These are phyloP conservation scores for Drosophila azteca DNA, from an alignment of 1,140 invertebrate genomes.

Conservation along the genomic window DNA sequence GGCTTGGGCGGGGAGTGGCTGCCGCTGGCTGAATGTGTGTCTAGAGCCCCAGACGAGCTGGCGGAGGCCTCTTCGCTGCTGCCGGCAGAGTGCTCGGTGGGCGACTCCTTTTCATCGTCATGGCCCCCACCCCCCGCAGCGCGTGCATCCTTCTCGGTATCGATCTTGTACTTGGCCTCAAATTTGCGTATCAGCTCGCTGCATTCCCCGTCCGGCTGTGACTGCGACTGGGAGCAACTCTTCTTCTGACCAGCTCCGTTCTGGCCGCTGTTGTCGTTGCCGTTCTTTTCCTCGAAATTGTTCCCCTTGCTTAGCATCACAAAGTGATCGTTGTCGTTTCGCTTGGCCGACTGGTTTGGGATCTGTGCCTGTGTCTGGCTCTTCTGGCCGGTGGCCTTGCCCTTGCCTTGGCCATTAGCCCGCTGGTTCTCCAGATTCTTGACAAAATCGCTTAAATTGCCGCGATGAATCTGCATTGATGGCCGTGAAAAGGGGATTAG, in stretches of 20 bases:
- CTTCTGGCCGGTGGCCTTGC: conserved; percentile 12
- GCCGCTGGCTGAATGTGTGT: conserved; percentile 65
- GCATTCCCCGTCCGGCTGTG: conserved; percentile 50
- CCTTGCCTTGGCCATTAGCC: conserved; percentile 43
- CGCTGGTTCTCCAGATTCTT: conserved; percentile 84
- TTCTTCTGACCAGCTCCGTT: conserved; percentile 34
- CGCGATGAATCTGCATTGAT: conserved; percentile 72
- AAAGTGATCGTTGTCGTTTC: conserved; percentile 70
- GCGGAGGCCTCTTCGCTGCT: conserved; percentile 73
- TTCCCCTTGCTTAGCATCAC: conserved; percentile 65
- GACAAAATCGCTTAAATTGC: conserved; percentile 81
- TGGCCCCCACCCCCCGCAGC: conserved; percentile 8
- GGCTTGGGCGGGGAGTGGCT: conserved; percentile 88
- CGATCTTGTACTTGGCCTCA: conserved; percentile 80
- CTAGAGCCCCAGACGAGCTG: conserved; percentile 48
- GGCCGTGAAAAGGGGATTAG: conserved; percentile 8
- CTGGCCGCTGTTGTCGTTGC: conserved; percentile 49
- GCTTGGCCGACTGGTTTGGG: conserved; percentile 33
- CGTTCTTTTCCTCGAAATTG: conserved; percentile 70
- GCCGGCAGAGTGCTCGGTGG: conserved; percentile 73
- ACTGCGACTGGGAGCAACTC: background rate
- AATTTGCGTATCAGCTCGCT: conserved; percentile 77
- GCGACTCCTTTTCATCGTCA: conserved; percentile 72
- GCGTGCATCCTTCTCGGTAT: conserved; percentile 70
- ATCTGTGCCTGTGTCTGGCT: conserved; percentile 37